A percentile compares a stretch with the other conserved stretches of the same genome.
These are phyloP conservation scores for Matsumyia berberina DNA, from an alignment of 2,888 invertebrate species.

Conservation along the genomic window DNA sequence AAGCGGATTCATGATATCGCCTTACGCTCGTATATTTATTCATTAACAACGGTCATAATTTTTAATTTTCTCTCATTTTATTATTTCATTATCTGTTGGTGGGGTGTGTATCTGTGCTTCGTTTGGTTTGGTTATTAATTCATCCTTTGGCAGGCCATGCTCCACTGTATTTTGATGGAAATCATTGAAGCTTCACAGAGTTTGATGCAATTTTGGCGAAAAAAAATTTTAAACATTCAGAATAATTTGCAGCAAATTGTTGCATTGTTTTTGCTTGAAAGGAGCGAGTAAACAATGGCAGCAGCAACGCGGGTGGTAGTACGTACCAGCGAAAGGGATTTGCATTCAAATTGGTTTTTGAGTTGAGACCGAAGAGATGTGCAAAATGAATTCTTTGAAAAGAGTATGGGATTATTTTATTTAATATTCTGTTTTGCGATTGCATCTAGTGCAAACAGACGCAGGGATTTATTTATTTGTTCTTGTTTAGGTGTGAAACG, in stretches of 20 bases:
- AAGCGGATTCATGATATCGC: conserved; percentile 21
- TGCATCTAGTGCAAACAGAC: neutral
- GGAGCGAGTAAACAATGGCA: conserved; percentile 14
- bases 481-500: no score
- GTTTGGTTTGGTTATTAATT: conserved; percentile 61
- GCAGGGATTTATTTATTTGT: no score
- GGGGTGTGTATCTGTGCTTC: conserved; percentile 18
- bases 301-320: neutral
- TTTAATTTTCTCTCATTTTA: conserved; percentile 62
- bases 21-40: conserved; percentile 58
- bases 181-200: conserved; percentile 49
- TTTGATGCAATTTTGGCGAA: conserved; percentile 52
- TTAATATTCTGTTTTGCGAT: conserved; percentile 37
- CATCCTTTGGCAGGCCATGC: conserved; percentile 44
- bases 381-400: conserved; percentile 32
- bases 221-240: conserved; percentile 53
- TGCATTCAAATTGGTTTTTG: conserved; percentile 68
- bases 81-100: conserved; percentile 61
- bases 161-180: conserved; percentile 73
- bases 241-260: conserved; percentile 68
- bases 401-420: conserved; percentile 39
- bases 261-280: conserved; percentile 43
- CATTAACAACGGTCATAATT: conserved; percentile 71
- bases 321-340: conserved; percentile 22
- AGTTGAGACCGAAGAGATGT: conserved; percentile 45